Conservation (phyloP, 2,113 vertebrate genomes). For the Halichoeres trimaculatus region DNA sequence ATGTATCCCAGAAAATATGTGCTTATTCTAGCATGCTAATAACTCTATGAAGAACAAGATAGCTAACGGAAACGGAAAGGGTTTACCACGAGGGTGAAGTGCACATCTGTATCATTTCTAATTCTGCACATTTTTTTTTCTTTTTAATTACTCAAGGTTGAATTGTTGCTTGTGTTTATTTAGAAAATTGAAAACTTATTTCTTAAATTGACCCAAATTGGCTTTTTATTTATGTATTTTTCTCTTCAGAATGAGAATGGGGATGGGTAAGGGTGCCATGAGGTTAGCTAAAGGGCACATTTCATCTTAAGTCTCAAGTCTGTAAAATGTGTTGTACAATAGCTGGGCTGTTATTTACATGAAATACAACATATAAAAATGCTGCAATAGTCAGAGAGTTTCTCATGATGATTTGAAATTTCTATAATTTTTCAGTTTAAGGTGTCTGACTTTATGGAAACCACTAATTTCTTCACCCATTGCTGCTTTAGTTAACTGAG, state of each 20-base stretch:
- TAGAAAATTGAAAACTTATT: not conserved
- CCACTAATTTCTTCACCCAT: not conserved
- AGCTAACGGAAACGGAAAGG: not conserved
- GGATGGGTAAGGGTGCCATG: constrained; percentile 6
- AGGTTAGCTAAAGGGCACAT: constrained; percentile 45
- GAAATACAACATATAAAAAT: too few relatives aligned
- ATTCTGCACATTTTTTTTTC: too few relatives aligned
- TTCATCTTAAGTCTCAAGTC: constrained; percentile 41
- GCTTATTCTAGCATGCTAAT: constrained; percentile 37
- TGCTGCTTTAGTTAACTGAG: constrained; percentile 12
- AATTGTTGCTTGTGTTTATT: not conserved
- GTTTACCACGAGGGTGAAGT: not conserved
- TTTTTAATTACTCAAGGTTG: not conserved
- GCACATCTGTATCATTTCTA: not conserved
- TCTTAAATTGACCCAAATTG: not conserved
- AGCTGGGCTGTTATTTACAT: too few relatives aligned
- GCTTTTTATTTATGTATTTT: constrained; percentile 9
- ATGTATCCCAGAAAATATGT: constrained; percentile 64
- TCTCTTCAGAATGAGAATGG: not conserved
- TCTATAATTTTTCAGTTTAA: not conserved
- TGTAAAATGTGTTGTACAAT: too few relatives aligned
- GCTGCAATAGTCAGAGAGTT: too few relatives aligned
- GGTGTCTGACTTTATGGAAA: not conserved
- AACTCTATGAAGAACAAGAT: constrained; percentile 16
- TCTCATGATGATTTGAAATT: not conserved